phyloP scores from a whole-genome alignment of 2,797 vertebrate genomes.

The Acanthiza pusilla region DNA sequence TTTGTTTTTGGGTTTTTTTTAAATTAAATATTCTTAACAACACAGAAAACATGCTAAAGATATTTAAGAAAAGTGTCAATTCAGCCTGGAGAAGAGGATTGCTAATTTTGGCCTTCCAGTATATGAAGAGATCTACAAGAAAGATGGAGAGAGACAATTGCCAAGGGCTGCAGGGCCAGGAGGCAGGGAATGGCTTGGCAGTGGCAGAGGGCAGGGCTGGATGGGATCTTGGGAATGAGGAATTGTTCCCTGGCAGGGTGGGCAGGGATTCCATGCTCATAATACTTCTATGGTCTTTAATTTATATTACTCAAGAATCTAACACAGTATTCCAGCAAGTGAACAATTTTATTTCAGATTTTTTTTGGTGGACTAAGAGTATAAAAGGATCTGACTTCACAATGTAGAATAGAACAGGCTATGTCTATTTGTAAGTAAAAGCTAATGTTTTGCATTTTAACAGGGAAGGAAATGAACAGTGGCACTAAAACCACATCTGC shows the following conservation, averaged over 20 bases:
- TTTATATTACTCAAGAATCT: neutral
- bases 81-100: neutral
- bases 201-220: neutral
- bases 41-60: neutral
- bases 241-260: neutral
- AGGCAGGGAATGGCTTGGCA: neutral
- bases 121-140: neutral
- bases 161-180: neutral
- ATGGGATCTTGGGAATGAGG: too few relatives aligned
- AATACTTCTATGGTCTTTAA: neutral
- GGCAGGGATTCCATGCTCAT: accelerated
- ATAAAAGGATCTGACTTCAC: neutral
- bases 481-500: constrained; percentile 46
- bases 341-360: neutral
- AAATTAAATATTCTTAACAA: neutral
- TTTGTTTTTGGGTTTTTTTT: too few relatives aligned
- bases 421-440: neutral
- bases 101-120: neutral
- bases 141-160: neutral
- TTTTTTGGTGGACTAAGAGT: neutral
- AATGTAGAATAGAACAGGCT: neutral
- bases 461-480: constrained; percentile 16
- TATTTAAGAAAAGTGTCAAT: neutral
- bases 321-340: neutral
- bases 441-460: constrained; percentile 34